phyloP scores from a whole-genome alignment of 2,888 invertebrate species.

The Hecatera dysodea region DNA sequence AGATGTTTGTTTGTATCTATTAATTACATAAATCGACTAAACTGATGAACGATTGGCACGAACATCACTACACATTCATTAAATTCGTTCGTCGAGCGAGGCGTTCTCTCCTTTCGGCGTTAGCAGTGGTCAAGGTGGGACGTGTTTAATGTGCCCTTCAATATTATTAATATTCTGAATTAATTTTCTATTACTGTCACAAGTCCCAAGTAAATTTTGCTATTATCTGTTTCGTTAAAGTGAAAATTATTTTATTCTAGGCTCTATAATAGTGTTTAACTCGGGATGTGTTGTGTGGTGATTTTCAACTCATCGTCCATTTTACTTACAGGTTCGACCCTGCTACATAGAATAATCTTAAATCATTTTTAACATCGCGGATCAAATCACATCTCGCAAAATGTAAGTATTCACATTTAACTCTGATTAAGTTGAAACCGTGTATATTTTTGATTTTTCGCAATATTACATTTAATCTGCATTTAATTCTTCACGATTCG shows the following conservation, averaged over 20 bases:
- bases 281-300: conserved; percentile 14
- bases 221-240: too few relatives aligned
- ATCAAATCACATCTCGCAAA: conserved; percentile 66
- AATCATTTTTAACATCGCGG: conserved; percentile 77
- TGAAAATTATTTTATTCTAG: background rate
- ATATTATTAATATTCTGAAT: background rate
- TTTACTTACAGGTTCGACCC: conserved; percentile 83
- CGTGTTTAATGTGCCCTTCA: conserved; percentile 65
- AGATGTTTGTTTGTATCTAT: too few relatives aligned
- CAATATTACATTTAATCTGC: too few relatives aligned
- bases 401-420: conserved; percentile 80
- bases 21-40: conserved; percentile 35
- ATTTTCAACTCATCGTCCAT: conserved; percentile 59
- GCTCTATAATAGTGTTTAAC: background rate
- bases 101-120: conserved; percentile 64
- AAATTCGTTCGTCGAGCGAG: conserved; percentile 3
- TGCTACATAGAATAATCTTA: conserved; percentile 78
- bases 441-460: conserved; percentile 7
- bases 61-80: conserved; percentile 20
- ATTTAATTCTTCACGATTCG: background rate
- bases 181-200: background rate
- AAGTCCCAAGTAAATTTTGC: background rate
- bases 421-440: background rate
- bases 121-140: conserved; percentile 89
- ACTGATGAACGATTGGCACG: background rate